Evolutionary conservation across 2,797 vertebrate genomes (phyloP), one percentile per base, ranked within the genome.

Genomic region (Xenopus petersii): DNA sequence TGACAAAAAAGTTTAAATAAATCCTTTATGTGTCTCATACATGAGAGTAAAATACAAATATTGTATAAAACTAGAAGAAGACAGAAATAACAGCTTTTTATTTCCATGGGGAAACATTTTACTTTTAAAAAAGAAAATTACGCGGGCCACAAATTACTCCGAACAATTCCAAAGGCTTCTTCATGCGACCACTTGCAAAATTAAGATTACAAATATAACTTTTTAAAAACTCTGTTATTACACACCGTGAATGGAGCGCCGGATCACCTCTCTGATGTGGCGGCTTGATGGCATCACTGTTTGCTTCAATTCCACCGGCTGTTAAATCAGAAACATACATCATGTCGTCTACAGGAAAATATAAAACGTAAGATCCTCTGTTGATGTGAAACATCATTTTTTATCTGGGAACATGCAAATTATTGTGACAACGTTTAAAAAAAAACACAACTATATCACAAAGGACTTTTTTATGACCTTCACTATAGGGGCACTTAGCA

Each of bases 221-320:
- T 94, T 94, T 96, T 95, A 95, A 95, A 63, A 93, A 93, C 94
- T 95, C 93, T 97, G 94, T 97, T 96, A 98, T 98, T 98, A 97
- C 88, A 87, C 90, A 95, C 92, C 88, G 91, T 91, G 93, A 91
- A 92, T 82, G 21, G 1, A 21, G 21, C 21, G 92, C 67, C 96
- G 95, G 75, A 99, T 89, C 64, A 96, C 96, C 87, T 99, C 97
- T 94, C 97, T 93, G 93, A 99, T 95, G 94, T 99, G 97, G 92
- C 91, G 94, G 94, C 93, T 96, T 95, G 90, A 99, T 97, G 91
- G 95, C 96, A 90, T 94, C 94, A 61, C 92, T 94, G 78, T 92
- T 94, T 87, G 94, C 88, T 84, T 98, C 96, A 2, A 84, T 87
- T 89, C 95, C 93, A 85, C 93, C 85, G 81, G 92, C 89, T 90